Evolutionary conservation across 2,888 invertebrate genomes (phyloP).

Genomic region (Cylloceria caligata): DNA sequence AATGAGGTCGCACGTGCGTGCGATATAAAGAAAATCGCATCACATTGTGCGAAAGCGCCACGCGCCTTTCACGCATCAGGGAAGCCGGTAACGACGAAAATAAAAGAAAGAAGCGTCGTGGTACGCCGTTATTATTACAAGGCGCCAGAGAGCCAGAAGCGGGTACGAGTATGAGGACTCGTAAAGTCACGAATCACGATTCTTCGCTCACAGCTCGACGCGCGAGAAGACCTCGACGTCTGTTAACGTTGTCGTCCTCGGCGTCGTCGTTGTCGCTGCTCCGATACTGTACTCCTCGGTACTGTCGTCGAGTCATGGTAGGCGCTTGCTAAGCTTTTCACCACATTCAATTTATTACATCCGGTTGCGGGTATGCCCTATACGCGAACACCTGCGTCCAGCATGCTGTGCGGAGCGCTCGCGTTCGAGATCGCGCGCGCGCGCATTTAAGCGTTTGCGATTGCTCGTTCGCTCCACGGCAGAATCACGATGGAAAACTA

Average conservation of each 20-base stretch:
- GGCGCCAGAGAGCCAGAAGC: slow-evolving; percentile 60
- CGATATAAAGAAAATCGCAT: slow-evolving; percentile 31
- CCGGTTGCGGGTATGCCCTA: slow-evolving; percentile 70
- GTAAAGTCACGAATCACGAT: slow-evolving; percentile 73
- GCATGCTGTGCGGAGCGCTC: slow-evolving; percentile 14
- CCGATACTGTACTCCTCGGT: slow-evolving; percentile 47
- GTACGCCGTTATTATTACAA: slow-evolving; percentile 60
- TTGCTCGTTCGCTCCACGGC: slow-evolving; percentile 6
- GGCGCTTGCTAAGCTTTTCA: slow-evolving; percentile 73
- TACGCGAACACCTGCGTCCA: slow-evolving; percentile 74
- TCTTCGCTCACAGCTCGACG: slow-evolving; percentile 49
- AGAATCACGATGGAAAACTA: slow-evolving; percentile 66
- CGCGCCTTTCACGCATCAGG: slow-evolving; percentile 32
- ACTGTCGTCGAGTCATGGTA: slow-evolving; percentile 77
- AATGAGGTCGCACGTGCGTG: slow-evolving; percentile 27
- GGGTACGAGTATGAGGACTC: slow-evolving; percentile 55
- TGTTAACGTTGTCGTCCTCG: slow-evolving; percentile 40
- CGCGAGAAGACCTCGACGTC: slow-evolving; percentile 47
- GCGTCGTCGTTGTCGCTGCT: slow-evolving; percentile 38
- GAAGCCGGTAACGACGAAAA: slow-evolving; percentile 4
- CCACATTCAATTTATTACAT: slow-evolving; percentile 78
- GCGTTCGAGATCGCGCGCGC: slow-evolving; percentile 21
- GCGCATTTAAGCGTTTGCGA: slow-evolving; percentile 30
- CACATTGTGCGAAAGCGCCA: slow-evolving; percentile 31
- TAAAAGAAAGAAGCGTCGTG: slow-evolving; percentile 18